phyloP scores from a whole-genome alignment of 2,888 invertebrate genomes.

The Chrysolina haemoptera region DNA sequence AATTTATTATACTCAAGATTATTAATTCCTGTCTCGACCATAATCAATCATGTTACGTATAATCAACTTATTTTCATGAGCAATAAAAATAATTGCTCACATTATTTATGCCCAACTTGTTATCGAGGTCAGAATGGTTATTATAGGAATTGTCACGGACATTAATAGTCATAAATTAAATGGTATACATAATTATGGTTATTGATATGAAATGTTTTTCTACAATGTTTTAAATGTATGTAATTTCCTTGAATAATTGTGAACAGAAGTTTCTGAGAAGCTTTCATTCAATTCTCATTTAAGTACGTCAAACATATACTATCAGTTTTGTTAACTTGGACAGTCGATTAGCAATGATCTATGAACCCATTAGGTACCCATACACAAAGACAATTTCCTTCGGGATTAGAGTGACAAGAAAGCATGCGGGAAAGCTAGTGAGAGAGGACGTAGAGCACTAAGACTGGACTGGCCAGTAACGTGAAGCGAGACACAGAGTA shows the following conservation, averaged over 20 bases:
- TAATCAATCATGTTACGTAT: constrained; percentile 48
- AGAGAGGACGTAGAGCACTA: too few species aligned
- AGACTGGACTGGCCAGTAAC: too few species aligned
- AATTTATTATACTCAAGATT: constrained; percentile 48
- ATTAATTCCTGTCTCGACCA: constrained; percentile 44
- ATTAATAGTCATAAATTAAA: constrained; percentile 25
- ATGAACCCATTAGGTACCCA: too few species aligned
- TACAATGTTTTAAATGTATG: background rate
- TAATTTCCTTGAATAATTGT: background rate
- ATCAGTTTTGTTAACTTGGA: too few species aligned
- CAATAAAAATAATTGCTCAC: constrained; percentile 47
- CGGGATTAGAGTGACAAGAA: too few species aligned
- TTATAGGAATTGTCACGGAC: constrained; percentile 36
- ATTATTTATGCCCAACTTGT: constrained; percentile 45
- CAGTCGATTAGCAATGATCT: too few species aligned
- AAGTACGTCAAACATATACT: background rate
- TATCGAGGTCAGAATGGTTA: constrained; percentile 43
- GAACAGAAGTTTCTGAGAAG: background rate
- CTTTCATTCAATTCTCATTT: background rate
- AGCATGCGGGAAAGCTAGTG: too few species aligned
- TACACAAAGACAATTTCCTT: too few species aligned
- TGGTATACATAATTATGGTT: constrained; percentile 21
- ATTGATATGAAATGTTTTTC: constrained; percentile 18
- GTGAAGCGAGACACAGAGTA: too few species aligned
- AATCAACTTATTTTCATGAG: constrained; percentile 45